These are phyloP conservation scores for Ornithoptera priamus DNA, from an alignment of 2,888 invertebrate species.

Conservation along the genomic window DNA sequence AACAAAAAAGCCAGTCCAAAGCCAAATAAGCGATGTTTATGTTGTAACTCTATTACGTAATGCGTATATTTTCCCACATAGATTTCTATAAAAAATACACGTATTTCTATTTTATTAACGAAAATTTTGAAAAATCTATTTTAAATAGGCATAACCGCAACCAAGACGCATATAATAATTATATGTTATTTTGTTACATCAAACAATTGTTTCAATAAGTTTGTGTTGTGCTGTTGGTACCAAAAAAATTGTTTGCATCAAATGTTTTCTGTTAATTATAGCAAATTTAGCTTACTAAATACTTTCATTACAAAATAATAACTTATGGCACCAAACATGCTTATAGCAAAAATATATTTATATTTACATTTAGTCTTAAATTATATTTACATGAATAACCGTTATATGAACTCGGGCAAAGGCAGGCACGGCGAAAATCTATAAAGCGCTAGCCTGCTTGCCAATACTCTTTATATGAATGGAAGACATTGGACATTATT, in stretches of 20 bases:
- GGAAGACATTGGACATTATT: slow-evolving; percentile 58
- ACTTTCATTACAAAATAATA: slow-evolving; percentile 62
- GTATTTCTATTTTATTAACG: slow-evolving; percentile 34
- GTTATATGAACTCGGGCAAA: slow-evolving; percentile 25
- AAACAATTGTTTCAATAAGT: slow-evolving; percentile 25
- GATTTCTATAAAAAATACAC: slow-evolving; percentile 63
- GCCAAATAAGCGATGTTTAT: slow-evolving; percentile 63
- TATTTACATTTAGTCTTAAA: slow-evolving; percentile 56
- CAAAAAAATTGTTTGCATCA: slow-evolving; percentile 27
- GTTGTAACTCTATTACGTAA: slow-evolving; percentile 72
- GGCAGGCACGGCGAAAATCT: slow-evolving; percentile 12
- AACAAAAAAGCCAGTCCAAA: slow-evolving; percentile 72
- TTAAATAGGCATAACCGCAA: slow-evolving; percentile 35
- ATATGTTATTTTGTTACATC: slow-evolving; percentile 17
- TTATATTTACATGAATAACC: slow-evolving; percentile 44
- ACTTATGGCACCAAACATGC: slow-evolving; percentile 77
- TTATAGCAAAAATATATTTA: slow-evolving; percentile 62
- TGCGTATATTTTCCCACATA: slow-evolving; percentile 79
- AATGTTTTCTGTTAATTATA: slow-evolving; percentile 29
- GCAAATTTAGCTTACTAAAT: slow-evolving; percentile 49
- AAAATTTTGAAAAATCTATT: slow-evolving; percentile 29
- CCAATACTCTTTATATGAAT: slow-evolving; percentile 44
- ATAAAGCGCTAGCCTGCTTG: slow-evolving; percentile 33
- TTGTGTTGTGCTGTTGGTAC: slow-evolving; percentile 31
- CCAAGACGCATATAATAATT: slow-evolving; percentile 33